A percentile compares a stretch with the other conserved stretches of the same genome.
Evolutionary conservation across 2,888 invertebrate genomes (phyloP).

Genomic region (Diarsia dahlii): DNA sequence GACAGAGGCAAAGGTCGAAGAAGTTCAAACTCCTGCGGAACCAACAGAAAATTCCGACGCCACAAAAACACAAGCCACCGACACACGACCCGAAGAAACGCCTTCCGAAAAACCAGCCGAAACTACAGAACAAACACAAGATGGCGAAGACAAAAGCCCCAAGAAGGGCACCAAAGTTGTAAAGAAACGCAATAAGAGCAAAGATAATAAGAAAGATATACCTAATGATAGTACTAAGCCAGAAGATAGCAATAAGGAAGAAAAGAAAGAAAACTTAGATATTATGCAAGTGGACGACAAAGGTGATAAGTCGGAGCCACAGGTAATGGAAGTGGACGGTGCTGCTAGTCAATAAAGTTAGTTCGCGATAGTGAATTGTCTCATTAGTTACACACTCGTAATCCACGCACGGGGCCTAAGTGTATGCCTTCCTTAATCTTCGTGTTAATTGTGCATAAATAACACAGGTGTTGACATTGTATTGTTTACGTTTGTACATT

Average conservation of each 20-base stretch:
- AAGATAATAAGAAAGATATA: slow-evolving; percentile 81
- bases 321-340: slow-evolving; percentile 87
- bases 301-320: slow-evolving; percentile 78
- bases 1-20: slow-evolving; percentile 61
- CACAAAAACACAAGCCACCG: slow-evolving; percentile 69
- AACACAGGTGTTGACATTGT: slow-evolving; percentile 84
- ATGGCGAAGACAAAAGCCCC: slow-evolving; percentile 75
- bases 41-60: slow-evolving; percentile 62
- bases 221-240: slow-evolving; percentile 74
- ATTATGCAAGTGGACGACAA: slow-evolving; percentile 81
- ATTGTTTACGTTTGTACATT: slow-evolving; percentile 89
- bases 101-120: slow-evolving; percentile 67
- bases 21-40: slow-evolving; percentile 47
- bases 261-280: slow-evolving; percentile 73
- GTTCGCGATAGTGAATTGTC: slow-evolving; percentile 85
- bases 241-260: slow-evolving; percentile 74
- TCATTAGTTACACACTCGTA: slow-evolving; percentile 79
- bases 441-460: slow-evolving; percentile 82
- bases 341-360: slow-evolving; percentile 89
- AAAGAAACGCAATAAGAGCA: slow-evolving; percentile 88
- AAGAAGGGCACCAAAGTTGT: slow-evolving; percentile 81
- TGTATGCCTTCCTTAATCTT: slow-evolving; percentile 73
- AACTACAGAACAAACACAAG: slow-evolving; percentile 68
- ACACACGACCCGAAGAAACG: slow-evolving; percentile 77
- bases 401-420: slow-evolving; percentile 74